These are phyloP conservation scores for Neosilurus hyrtlii DNA, from an alignment of 2,797 vertebrate genomes.

Conservation along the genomic window DNA sequence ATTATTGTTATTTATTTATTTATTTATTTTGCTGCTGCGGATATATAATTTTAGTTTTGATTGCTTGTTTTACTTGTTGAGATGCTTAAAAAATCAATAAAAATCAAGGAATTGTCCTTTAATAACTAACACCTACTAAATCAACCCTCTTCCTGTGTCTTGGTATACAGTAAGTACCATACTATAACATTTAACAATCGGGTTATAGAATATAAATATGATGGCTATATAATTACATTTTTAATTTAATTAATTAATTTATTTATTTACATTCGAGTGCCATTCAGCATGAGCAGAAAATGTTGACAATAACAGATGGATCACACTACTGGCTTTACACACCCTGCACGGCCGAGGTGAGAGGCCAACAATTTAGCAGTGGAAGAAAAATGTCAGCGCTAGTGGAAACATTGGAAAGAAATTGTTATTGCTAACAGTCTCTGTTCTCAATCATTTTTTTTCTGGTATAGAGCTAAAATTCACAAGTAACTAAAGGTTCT, in stretches of 20 bases:
- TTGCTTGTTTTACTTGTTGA: neutral
- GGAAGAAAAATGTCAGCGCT: neutral
- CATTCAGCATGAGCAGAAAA: conserved; percentile 7
- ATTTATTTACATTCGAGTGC: neutral
- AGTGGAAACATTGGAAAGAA: neutral
- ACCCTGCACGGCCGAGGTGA: neutral
- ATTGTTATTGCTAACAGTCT: conserved; percentile 6
- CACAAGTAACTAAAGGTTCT: neutral
- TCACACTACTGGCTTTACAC: neutral
- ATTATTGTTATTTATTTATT: neutral
- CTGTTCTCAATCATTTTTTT: neutral
- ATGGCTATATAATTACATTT: neutral
- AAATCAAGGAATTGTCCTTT: neutral
- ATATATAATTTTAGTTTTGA: neutral
- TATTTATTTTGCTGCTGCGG: no score
- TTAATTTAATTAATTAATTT: no score
- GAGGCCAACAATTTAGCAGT: conserved; percentile 7
- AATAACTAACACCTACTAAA: neutral
- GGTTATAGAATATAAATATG: neutral
- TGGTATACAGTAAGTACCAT: neutral
- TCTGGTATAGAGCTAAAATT: neutral
- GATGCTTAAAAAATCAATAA: neutral
- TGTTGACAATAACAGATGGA: conserved; percentile 21
- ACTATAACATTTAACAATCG: neutral
- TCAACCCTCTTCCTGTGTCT: neutral